Base-by-base conservation (phyloP, 2,888 invertebrate species). In the Hedychridium roseum region DNA sequence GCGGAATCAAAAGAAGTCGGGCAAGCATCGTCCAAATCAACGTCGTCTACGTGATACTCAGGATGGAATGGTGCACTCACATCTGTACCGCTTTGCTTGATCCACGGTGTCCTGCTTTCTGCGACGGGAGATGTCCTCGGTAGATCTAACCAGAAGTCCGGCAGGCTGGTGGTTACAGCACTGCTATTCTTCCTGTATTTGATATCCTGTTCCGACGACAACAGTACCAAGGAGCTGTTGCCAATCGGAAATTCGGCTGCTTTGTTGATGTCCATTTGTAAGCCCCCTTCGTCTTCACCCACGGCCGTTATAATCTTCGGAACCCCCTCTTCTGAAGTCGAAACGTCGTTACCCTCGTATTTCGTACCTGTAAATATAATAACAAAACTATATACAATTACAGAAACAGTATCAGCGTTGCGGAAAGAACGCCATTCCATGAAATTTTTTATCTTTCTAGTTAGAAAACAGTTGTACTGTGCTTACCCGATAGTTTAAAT, bases 401-500 rank as follows among this genome's bases (percentile, higher is more conserved):
- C 9, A 2, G 2, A 17, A n/a, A 20, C 15, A 12, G 16, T 12
- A n/a, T 1, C 5, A 23, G 9, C 5, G 9, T 23, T 9, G 23
- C 9, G 9, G 5, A 23, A 23, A 5, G 5, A 23, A 23, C 9
- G 5, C 9, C 5, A 6, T 23, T 23, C 5, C 23, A 23, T 5
- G 16, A 23, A 34, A 36, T 14, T 41, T 12, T 30, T 18, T 18
- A n/a, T 31, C 20, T 14, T 34, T 15, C 17, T n/a, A 18, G n/a
- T 36, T 2, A 3, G 26, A 20, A 36, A 20, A 12, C 16, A 30
- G 5, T 11, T 12, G 14, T n/a, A 11, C 4, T 11, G 14, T 48
- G 44, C 54, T 54, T 34, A 78, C 77, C 77, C 73, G 70, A 73
- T 60, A 70, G 53, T 60, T 69, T 69, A 57, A 56, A 51, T 49